These are phyloP conservation scores for Eulemur coronatus DNA, from an alignment of 2,797 vertebrate genomes.

Conservation along the genomic window DNA sequence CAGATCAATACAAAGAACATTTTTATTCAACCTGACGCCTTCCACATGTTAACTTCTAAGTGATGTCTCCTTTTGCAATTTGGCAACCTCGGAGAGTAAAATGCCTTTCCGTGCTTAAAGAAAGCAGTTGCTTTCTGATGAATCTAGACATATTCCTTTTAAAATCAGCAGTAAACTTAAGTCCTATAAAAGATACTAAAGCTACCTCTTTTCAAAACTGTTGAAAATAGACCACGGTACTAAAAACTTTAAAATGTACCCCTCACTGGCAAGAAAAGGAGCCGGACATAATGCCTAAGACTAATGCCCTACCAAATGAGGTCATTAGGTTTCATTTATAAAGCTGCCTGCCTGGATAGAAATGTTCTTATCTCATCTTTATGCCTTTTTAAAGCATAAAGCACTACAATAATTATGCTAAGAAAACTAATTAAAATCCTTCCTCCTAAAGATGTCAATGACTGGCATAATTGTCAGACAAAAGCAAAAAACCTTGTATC, in stretches of 20 bases:
- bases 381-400: background rate
- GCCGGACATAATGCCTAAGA: background rate
- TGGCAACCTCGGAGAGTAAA: background rate
- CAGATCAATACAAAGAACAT: background rate
- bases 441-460: background rate
- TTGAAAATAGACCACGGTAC: background rate
- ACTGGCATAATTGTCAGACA: background rate
- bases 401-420: background rate
- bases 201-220: background rate
- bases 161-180: conserved; percentile 12
- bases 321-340: background rate
- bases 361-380: background rate
- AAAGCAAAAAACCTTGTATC: background rate
- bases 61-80: background rate
- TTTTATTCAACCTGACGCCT: background rate
- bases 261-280: background rate
- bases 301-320: background rate
- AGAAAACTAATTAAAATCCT: background rate
- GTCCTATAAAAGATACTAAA: conserved; percentile 3
- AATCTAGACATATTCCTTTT: conserved; percentile 27
- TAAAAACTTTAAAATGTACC: background rate
- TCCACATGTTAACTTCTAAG: background rate
- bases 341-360: background rate
- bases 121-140: background rate
- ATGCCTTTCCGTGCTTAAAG: background rate